phyloP scores from a whole-genome alignment of 2,888 invertebrate species.

The Tribolium freemani region DNA sequence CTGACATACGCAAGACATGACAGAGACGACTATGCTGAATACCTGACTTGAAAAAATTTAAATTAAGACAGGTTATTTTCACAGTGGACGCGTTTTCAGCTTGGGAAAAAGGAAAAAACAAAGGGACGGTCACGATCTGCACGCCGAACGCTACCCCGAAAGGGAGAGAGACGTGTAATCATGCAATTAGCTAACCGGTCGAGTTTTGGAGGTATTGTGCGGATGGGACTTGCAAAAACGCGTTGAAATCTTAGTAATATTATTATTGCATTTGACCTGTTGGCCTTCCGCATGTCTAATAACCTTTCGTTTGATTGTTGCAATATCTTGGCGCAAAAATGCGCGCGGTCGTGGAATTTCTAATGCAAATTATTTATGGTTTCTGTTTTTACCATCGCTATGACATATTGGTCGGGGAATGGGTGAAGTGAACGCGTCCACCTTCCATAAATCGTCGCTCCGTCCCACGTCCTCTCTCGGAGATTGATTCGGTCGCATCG shows the following conservation, averaged over 20 bases:
- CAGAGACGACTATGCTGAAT: slow-evolving; percentile 52
- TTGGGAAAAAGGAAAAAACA: neutral
- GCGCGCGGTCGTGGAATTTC: slow-evolving; percentile 11
- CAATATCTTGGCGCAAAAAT: neutral
- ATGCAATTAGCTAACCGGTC: neutral
- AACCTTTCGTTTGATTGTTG: slow-evolving; percentile 13
- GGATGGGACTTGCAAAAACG: too few species aligned
- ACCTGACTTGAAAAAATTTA: slow-evolving; percentile 29
- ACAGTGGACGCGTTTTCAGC: slow-evolving; percentile 21
- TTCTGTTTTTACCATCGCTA: slow-evolving; percentile 26
- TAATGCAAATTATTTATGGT: slow-evolving; percentile 34
- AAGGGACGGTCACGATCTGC: neutral
- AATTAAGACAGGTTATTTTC: slow-evolving; percentile 42
- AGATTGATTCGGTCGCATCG: slow-evolving; percentile 27
- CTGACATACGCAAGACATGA: slow-evolving; percentile 62
- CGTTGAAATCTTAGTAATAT: neutral
- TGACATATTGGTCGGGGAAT: slow-evolving; percentile 31
- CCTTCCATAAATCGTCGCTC: slow-evolving; percentile 25
- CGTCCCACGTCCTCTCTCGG: slow-evolving; percentile 24
- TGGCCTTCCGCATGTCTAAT: neutral
- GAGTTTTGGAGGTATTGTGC: neutral
- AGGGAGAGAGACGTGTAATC: slow-evolving; percentile 4
- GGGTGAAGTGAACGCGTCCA: slow-evolving; percentile 20
- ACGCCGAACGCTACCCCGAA: slow-evolving; percentile 5
- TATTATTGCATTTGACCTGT: neutral